Evolutionary conservation across 1,140 invertebrate species (phyloP).

Genomic region (Bombus consobrinus): DNA sequence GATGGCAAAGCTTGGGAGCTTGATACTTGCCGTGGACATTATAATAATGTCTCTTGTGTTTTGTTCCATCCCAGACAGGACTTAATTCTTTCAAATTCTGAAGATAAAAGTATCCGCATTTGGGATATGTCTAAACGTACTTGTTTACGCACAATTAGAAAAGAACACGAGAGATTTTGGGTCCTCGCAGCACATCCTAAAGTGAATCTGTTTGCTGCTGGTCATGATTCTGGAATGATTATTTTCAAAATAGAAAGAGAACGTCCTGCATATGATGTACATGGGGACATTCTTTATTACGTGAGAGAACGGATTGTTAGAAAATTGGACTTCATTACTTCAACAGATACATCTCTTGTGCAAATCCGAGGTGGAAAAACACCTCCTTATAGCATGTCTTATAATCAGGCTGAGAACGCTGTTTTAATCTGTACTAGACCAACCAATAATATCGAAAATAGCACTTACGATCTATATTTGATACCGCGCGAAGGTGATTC

Average conservation of each 20-base stretch:
- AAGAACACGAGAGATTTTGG: constrained; percentile 99
- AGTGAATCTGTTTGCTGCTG: constrained; percentile 94
- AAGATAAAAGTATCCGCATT: constrained; percentile 98
- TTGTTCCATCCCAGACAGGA: constrained; percentile 99
- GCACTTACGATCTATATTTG: constrained; percentile 96
- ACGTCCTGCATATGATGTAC: constrained; percentile 96
- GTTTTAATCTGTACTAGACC: constrained; percentile 92
- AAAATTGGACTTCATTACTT: constrained; percentile 95
- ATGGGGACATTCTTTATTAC: constrained; percentile 97
- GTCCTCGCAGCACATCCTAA: constrained; percentile 95
- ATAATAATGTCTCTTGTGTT: constrained; percentile 99
- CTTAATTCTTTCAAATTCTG: constrained; percentile 97
- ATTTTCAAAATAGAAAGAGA: constrained; percentile 95
- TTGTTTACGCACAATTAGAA: constrained; percentile 96
- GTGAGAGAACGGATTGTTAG: constrained; percentile 97
- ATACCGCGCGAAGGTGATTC: constrained; percentile 88
- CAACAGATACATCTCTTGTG: constrained; percentile 96
- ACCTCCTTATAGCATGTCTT: constrained; percentile 94
- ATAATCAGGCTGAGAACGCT: constrained; percentile 97
- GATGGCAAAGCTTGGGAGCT: constrained; percentile 99
- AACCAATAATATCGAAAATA: constrained; percentile 92
- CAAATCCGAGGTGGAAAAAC: constrained; percentile 92
- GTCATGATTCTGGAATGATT: constrained; percentile 97
- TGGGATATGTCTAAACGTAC: constrained; percentile 99
- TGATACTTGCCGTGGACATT: constrained; percentile 99